phyloP scores from a whole-genome alignment of 2,113 vertebrate species.

The Melanotaenia duboulayi region DNA sequence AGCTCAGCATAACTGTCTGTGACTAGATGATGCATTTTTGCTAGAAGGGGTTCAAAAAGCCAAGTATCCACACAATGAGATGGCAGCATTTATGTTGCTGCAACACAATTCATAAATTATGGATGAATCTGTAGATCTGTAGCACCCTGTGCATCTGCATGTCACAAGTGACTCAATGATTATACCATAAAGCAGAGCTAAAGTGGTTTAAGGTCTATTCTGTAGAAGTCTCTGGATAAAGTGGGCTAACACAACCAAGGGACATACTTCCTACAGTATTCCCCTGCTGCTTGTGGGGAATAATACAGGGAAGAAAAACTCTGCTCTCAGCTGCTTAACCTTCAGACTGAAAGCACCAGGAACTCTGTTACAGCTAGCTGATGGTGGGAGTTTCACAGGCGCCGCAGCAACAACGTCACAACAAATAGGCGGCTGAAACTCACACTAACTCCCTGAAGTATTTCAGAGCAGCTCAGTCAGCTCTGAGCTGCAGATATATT shows the following conservation, averaged over 20 bases:
- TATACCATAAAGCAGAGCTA: slow-evolving; percentile 76
- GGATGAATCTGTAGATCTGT: slow-evolving; percentile 72
- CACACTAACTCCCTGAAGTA: slow-evolving; percentile 8
- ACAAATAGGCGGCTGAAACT: slow-evolving; percentile 19
- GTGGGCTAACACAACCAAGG: slow-evolving; percentile 77
- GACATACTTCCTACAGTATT: slow-evolving; percentile 61
- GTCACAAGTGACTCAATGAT: slow-evolving; percentile 80
- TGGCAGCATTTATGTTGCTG: slow-evolving; percentile 72
- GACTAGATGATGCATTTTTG: slow-evolving; percentile 62
- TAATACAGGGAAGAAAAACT: slow-evolving; percentile 64
- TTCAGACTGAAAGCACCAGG: slow-evolving; percentile 63
- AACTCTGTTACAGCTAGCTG: slow-evolving; percentile 49
- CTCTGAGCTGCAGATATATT: background rate
- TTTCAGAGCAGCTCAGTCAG: slow-evolving; percentile 17
- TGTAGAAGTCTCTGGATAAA: slow-evolving; percentile 78
- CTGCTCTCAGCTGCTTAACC: slow-evolving; percentile 73
- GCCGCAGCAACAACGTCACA: slow-evolving; percentile 2
- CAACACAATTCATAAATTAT: slow-evolving; percentile 79
- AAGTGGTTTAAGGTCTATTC: slow-evolving; percentile 78
- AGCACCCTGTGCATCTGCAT: slow-evolving; percentile 75
- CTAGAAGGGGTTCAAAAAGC: slow-evolving; percentile 64
- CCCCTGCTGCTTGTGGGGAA: slow-evolving; percentile 68
- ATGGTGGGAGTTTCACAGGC: slow-evolving; percentile 49
- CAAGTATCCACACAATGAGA: slow-evolving; percentile 75
- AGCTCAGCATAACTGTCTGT: slow-evolving; percentile 60